These are phyloP conservation scores for Ginglymostoma cirratum DNA, from an alignment of 2,113 vertebrate genomes.

Conservation along the genomic window DNA sequence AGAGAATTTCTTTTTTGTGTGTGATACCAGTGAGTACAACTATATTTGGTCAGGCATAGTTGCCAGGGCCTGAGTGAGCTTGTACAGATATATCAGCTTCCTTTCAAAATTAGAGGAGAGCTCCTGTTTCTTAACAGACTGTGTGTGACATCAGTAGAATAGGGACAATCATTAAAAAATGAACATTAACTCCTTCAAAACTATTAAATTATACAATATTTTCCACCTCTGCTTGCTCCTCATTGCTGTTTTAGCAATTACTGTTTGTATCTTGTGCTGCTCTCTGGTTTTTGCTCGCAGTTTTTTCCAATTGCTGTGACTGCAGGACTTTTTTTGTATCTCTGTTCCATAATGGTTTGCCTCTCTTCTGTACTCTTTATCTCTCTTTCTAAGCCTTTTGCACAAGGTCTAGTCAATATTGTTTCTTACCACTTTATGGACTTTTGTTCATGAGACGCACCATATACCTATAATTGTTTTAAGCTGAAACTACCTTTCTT, in stretches of 20 bases:
- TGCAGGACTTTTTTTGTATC: not conserved
- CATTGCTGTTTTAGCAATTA: not conserved
- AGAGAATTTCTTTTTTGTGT: too few relatives aligned
- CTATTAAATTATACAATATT: too few relatives aligned
- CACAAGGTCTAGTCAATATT: not conserved
- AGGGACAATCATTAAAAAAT: too few relatives aligned
- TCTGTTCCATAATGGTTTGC: not conserved
- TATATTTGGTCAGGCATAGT: too few relatives aligned
- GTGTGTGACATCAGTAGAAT: too few relatives aligned
- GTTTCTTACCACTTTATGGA: not conserved
- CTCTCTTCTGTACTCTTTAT: not conserved
- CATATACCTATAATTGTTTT: not conserved
- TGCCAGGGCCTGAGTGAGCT: too few relatives aligned
- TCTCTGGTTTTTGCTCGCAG: not conserved
- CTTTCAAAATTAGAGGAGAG: too few relatives aligned
- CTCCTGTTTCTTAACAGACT: too few relatives aligned
- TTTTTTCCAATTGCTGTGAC: not conserved
- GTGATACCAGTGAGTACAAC: too few relatives aligned
- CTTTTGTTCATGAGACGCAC: not conserved
- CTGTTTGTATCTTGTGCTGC: not conserved
- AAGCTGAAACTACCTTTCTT: not conserved
- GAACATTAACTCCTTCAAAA: too few relatives aligned
- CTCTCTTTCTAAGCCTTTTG: not conserved
- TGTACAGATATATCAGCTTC: too few relatives aligned
- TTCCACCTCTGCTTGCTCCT: not conserved